phyloP scores from a whole-genome alignment of 2,113 vertebrate species.

The Sinocyclocheilus rhinocerous region DNA sequence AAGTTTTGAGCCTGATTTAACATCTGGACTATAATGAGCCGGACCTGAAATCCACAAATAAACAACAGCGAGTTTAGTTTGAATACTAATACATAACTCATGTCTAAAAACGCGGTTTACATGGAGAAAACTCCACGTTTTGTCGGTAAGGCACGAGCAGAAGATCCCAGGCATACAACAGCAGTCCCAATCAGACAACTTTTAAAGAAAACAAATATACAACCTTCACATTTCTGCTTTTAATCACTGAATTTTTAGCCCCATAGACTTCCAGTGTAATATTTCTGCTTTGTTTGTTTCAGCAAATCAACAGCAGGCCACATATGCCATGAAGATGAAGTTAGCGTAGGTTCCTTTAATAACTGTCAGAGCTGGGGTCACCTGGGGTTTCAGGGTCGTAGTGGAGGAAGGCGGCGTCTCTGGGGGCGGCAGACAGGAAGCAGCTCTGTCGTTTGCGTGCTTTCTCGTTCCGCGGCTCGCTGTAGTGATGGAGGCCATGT shows the following conservation, averaged over 20 bases:
- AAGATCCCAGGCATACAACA: background rate
- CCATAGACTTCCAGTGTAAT: no score
- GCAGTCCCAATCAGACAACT: background rate
- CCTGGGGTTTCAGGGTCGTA: slow-evolving; percentile 63
- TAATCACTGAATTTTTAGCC: background rate
- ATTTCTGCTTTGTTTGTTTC: background rate
- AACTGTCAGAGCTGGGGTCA: slow-evolving; percentile 28
- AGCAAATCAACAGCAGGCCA: background rate
- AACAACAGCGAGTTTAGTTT: background rate
- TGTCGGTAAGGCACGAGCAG: background rate
- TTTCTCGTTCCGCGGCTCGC: slow-evolving; percentile 65
- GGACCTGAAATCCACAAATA: slow-evolving; percentile 69
- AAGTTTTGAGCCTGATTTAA: slow-evolving; percentile 66
- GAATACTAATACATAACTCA: background rate
- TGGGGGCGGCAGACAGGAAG: slow-evolving; percentile 75
- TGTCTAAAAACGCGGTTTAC: no score
- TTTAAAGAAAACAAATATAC: background rate
- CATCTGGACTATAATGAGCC: slow-evolving; percentile 67
- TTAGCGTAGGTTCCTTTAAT: background rate
- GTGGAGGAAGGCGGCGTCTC: slow-evolving; percentile 48
- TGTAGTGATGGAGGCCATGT: slow-evolving; percentile 63
- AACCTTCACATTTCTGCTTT: background rate
- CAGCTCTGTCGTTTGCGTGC: slow-evolving; percentile 74
- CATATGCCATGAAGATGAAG: background rate
- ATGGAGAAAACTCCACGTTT: background rate